Evolutionary conservation across 2,797 vertebrate genomes (phyloP), one percentile per base, ranked within the genome.

Genomic region (Falco cherrug): DNA sequence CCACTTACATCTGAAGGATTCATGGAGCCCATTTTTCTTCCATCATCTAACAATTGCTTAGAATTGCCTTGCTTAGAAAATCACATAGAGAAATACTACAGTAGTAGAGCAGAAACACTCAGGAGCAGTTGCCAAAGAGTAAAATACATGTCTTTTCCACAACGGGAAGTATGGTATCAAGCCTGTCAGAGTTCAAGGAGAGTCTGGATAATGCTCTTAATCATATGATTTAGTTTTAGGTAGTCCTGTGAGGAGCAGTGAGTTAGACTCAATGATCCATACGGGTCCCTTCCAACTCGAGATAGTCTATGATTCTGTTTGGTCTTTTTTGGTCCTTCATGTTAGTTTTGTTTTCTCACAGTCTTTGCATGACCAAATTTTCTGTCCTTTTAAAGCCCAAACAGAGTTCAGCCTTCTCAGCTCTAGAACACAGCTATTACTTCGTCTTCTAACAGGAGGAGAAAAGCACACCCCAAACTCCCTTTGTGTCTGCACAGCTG

Each of bases 161-260:
- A 69, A 0, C 0, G 47, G 37, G 47, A 59, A 78, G 22, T 15
- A 11, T 4, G 13, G 16, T 16, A 26, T 19, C 6, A 9, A 25
- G 15, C 24, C 41, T 69, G 12, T 54, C 7, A 15, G 43, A 63
- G 19, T 4, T 61, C 45, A 68, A 15, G 26, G 22, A 28, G 9
- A 3, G 3, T 51, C 41, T 81, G 53, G 16, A 20, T 1, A 6
- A 74, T 6, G 13, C 21, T 57, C 3, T 56, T 51, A 29, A 11
- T 68, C 12, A 1, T 20, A 5, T 4, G 25, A 6, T 24, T 11
- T 17, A 51, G 39, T 79, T 92, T 43, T 18, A 61, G 37, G 6
- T 31, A 31, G 7, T 41, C 22, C 17, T 79, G 21, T 1, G 33
- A 74, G 60, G 41, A 88, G 10, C 15, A n/a, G 21, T 26, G 50